Evolutionary conservation across 2,888 invertebrate genomes (phyloP).

Genomic region (Microdon myrmicae): DNA sequence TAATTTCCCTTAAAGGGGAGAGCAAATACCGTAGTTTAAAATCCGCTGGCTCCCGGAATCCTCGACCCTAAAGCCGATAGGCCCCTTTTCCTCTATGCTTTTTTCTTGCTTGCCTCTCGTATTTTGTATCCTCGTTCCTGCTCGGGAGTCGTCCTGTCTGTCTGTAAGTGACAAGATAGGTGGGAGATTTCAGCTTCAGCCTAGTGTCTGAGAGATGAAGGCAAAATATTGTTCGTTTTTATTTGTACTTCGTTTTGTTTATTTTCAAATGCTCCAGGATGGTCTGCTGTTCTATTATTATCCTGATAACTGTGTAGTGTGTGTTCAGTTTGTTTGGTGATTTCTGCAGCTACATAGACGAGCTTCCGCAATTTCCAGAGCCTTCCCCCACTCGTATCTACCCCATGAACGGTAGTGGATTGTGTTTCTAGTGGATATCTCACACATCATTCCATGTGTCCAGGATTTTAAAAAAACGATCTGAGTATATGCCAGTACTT

Average conservation of each 20-base stretch:
- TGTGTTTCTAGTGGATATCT: conserved; percentile 29
- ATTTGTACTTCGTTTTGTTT: conserved; percentile 15
- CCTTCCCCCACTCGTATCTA: conserved; percentile 22
- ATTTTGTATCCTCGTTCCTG: conserved; percentile 5
- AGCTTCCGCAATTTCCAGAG: conserved; percentile 14
- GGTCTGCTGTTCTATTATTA: conserved; percentile 42
- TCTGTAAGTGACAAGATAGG: conserved; percentile 16
- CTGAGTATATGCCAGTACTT: conserved; percentile 11
- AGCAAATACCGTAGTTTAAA: conserved; percentile 37
- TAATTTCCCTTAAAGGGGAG: conserved; percentile 41
- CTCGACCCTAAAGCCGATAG: conserved; percentile 31
- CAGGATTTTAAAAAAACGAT: conserved; percentile 36
- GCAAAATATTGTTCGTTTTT: conserved; percentile 4
- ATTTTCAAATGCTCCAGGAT: conserved; percentile 38
- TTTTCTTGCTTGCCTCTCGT: conserved; percentile 4
- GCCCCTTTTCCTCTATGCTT: conserved; percentile 10
- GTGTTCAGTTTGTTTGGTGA: conserved; percentile 40
- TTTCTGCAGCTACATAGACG: conserved; percentile 29
- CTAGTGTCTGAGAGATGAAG: conserved; percentile 18
- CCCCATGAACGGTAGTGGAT: conserved; percentile 7
- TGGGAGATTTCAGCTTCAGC: conserved; percentile 33
- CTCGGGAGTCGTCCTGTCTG: conserved; percentile 28
- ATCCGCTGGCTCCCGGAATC: conserved; percentile 41
- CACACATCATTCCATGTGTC: conserved; percentile 43
- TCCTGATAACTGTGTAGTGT: conserved; percentile 42